Conservation (phyloP, 2,888 invertebrate genomes). For the Ryuthela nishihirai region DNA sequence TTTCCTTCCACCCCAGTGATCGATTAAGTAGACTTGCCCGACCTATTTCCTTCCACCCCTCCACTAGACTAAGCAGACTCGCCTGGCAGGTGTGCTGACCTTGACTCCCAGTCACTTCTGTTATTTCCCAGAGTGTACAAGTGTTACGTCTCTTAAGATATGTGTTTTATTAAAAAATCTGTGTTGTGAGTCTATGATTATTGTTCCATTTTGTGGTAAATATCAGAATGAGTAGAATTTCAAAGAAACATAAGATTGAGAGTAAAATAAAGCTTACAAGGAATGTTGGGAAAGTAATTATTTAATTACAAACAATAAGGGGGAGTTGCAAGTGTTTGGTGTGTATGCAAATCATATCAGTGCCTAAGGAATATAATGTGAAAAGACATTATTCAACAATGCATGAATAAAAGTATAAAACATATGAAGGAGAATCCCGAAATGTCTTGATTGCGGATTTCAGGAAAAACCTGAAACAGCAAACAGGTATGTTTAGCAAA, state of each 20-base stretch:
- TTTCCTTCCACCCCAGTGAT: no score
- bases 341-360: constrained; percentile 1
- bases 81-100: no score
- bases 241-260: constrained; percentile 1
- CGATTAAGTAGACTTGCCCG: no score
- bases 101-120: no score
- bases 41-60: no score
- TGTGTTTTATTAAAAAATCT: no score
- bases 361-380: not conserved
- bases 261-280: constrained; percentile 1
- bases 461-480: not conserved
- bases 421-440: constrained; percentile 1
- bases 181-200: no score
- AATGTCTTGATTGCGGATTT: not conserved
- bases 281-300: constrained; percentile 4
- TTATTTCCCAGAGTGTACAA: no score
- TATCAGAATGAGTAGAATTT: no score
- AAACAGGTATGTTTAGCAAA: constrained; percentile 1
- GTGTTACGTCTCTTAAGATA: no score
- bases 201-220: no score
- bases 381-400: not conserved
- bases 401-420: not conserved
- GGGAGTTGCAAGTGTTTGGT: constrained; percentile 3
- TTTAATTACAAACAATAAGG: constrained; percentile 6
- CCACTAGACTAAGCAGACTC: no score